Base-by-base conservation (phyloP, 2,888 invertebrate species). In the Patella depressa region DNA sequence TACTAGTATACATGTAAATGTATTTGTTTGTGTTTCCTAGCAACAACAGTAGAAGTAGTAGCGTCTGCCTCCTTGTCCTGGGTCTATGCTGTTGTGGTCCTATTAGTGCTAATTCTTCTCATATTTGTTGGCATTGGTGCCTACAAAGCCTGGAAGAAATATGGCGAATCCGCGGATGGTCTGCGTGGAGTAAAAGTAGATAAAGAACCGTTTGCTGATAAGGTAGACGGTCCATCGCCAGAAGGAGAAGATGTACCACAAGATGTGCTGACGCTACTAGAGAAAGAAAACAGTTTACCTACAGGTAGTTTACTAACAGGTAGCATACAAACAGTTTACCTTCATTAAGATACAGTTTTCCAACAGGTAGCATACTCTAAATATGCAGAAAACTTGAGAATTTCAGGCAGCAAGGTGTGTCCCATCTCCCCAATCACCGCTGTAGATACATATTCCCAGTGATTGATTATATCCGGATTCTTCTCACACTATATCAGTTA, bases 231-330 rank as follows among this genome's bases (percentile, higher is more conserved):
- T 24, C 57, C 57, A 15, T 17, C 57, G 0, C 15, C 15, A 5
- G n/a, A 24, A 11, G 24, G 24, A 24, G 24, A 7, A 3, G 65
- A 65, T 65, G 24, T 65, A 24, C 65, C 65, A 24, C 65, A 19
- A 12, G 65, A 65, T 65, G 24, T 65, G 19, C 24, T 65, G 24
- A 65, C 19, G 0, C 24, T 24, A 24, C 14, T 65, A 65, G 19
- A 65, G 65, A 65, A 65, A 65, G 65, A 65, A 65, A 19, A 65
- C 65, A 65, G 65, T 65, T 24, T 65, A 19, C 65, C 65, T 65
- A 14, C 19, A 12, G 24, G 65, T 65, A 65, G 17, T 29, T 29
- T 29, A 29, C 29, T 29, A 29, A 29, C 29, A 29, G 3, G 3
- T 29, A 29, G 29, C 29, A 29, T 29, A 29, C 29, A 29, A 29